Evolutionary conservation across 2,797 vertebrate genomes (phyloP).

Genomic region (Rhinogobio ventralis): DNA sequence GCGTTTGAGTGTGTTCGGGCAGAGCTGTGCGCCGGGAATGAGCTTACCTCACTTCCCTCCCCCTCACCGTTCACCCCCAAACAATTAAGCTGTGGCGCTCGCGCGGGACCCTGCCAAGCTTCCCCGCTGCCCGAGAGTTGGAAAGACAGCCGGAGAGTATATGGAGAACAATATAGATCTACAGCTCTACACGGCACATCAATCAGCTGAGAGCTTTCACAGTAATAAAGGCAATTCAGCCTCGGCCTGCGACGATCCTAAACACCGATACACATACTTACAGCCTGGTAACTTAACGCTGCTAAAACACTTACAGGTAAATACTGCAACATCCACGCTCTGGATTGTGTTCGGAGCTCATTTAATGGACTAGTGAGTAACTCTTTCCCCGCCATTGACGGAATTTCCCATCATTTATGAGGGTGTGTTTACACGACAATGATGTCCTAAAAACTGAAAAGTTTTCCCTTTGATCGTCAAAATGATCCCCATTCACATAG

Average conservation of each 20-base stretch:
- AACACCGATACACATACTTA: conserved; percentile 24
- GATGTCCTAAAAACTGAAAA: no score
- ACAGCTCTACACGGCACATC: conserved; percentile 58
- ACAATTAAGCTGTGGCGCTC: conserved; percentile 57
- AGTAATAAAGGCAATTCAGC: conserved; percentile 50
- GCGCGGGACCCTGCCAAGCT: conserved; percentile 55
- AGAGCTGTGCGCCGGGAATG: conserved; percentile 47
- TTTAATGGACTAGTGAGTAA: background rate
- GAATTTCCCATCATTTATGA: background rate
- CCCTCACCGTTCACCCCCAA: conserved; percentile 51
- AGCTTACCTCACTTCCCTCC: conserved; percentile 54
- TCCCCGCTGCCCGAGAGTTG: conserved; percentile 39
- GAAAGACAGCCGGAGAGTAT: conserved; percentile 52
- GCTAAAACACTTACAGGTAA: conserved; percentile 8
- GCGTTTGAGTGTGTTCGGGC: conserved; percentile 33
- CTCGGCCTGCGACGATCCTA: background rate
- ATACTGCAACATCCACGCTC: background rate
- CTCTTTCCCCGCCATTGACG: background rate
- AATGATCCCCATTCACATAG: no score
- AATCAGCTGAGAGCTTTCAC: conserved; percentile 56
- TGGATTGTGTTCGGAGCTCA: background rate
- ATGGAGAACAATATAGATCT: conserved; percentile 59
- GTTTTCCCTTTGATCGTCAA: no score
- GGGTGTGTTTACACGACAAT: background rate
- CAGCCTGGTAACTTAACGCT: background rate